phyloP scores from a whole-genome alignment of 2,113 vertebrate species.

The Silurus asotus region DNA sequence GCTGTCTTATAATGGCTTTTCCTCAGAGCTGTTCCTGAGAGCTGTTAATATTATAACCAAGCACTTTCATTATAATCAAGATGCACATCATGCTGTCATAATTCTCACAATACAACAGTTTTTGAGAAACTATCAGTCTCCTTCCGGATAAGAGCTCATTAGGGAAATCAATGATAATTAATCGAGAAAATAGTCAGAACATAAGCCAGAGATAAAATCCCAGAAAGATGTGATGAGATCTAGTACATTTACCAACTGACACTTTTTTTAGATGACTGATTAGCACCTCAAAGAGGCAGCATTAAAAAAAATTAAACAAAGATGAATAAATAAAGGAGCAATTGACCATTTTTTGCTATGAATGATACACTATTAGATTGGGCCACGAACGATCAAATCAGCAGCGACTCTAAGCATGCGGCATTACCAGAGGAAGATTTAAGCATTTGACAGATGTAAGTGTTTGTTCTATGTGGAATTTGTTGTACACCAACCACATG shows the following conservation, averaged over 20 bases:
- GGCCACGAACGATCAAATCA: neutral
- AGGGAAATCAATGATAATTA: neutral
- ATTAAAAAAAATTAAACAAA: neutral
- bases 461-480: neutral
- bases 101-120: neutral
- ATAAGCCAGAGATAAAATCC: neutral
- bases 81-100: neutral
- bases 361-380: neutral
- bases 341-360: neutral
- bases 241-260: neutral
- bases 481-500: neutral
- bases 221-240: neutral
- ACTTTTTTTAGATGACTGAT: neutral
- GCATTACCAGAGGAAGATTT: neutral
- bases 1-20: neutral
- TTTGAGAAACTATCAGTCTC: neutral
- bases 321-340: neutral
- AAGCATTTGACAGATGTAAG: neutral
- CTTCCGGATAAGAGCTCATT: neutral
- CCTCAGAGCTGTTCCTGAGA: neutral
- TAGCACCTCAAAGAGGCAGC: neutral
- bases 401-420: neutral
- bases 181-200: neutral
- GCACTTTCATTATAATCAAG: constrained; percentile 17
- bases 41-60: constrained; percentile 7